Conservation (phyloP, 2,113 vertebrate genomes). For the Balaenoptera acutorostrata region DNA sequence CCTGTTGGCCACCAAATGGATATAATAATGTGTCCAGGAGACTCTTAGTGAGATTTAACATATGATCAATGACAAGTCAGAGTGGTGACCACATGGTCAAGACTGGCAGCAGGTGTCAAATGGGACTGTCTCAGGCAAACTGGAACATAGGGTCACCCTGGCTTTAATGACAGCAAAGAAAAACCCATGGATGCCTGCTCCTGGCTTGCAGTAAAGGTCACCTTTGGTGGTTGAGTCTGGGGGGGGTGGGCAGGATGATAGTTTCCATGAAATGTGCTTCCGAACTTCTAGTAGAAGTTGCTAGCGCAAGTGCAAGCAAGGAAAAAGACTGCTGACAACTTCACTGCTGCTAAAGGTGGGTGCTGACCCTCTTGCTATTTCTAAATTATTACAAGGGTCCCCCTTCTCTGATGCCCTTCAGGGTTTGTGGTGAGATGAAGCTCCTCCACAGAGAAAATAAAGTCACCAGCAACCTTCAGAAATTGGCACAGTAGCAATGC, state of each 20-base stretch:
- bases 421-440: no score
- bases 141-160: background rate
- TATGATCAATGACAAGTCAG: background rate
- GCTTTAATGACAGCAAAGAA: background rate
- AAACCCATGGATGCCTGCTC: background rate
- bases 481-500: rapidly evolving
- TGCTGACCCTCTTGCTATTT: background rate
- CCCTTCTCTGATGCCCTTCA: background rate
- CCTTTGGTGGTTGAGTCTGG: no score
- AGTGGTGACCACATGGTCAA: background rate
- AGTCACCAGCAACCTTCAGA: background rate
- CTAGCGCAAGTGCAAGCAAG: background rate
- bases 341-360: background rate
- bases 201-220: background rate
- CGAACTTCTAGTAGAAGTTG: background rate
- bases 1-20: background rate
- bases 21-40: background rate
- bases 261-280: background rate
- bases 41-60: no score
- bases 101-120: no score
- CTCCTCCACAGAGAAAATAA: background rate
- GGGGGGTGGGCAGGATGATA: rapidly evolving
- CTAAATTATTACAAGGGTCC: background rate
- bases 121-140: background rate
- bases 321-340: background rate